Conservation (phyloP, 2,888 invertebrate species). For the Eurytoma adleriae region DNA sequence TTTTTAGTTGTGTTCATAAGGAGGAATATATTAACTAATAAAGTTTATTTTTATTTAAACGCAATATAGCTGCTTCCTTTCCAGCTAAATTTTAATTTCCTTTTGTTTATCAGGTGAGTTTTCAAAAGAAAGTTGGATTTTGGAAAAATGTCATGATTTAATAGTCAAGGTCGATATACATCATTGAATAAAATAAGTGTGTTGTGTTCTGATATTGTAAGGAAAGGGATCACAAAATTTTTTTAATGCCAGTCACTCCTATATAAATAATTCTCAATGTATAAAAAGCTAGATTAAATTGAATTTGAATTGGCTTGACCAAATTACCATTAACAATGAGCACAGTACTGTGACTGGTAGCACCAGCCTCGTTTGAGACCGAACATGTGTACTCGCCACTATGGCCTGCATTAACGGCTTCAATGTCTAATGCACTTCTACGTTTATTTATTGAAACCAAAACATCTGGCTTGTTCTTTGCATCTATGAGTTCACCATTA, state of each 20-base stretch:
- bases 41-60: too few species aligned
- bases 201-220: conserved; percentile 53
- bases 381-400: conserved; percentile 87
- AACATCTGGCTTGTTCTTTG: conserved; percentile 70
- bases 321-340: conserved; percentile 72
- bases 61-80: too few species aligned
- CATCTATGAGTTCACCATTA: conserved; percentile 79
- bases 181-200: too few species aligned
- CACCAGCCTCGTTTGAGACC: conserved; percentile 85
- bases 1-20: too few species aligned
- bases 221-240: too few species aligned
- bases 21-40: too few species aligned
- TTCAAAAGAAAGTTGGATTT: too few species aligned
- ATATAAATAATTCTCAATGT: neutral
- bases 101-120: too few species aligned
- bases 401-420: conserved; percentile 83
- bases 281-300: neutral
- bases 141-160: too few species aligned
- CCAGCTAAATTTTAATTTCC: too few species aligned
- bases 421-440: conserved; percentile 82
- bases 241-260: conserved; percentile 7
- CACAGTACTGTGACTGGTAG: conserved; percentile 81
- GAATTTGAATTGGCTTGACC: conserved; percentile 47
- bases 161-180: too few species aligned
- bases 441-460: conserved; percentile 77